Base-by-base conservation (phyloP, 2,797 vertebrate species). In the Bryconaethiops microstoma region DNA sequence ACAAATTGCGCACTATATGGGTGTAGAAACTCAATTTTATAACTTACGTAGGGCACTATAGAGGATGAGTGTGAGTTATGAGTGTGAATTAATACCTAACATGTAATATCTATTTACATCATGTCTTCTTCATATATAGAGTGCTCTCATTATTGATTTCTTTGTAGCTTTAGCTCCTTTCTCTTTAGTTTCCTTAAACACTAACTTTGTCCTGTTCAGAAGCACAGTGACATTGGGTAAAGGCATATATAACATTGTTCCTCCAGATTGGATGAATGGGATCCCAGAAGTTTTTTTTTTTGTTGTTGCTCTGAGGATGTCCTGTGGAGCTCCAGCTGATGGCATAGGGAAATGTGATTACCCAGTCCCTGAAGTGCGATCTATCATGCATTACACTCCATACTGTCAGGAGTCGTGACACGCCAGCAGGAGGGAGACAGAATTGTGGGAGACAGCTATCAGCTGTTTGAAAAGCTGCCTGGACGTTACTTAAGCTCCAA, bases 321-420 rank as follows among this genome's bases (percentile, higher is more conserved):
- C 93, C 93, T 90, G 92, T 90, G 88, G 92, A 90, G 93, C 89
- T 83, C 91, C 92, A 92, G 92, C 92, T 94, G 93, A 94, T 93
- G 92, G 92, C 92, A 92, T 62, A 83, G 90, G 90, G 92, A 93
- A 94, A 95, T 94, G 93, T 93, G 93, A 95, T 94, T 95, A 95
- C 92, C 89, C 91, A 90, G 91, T 94, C 93, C 94, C 94, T 88
- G 91, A 94, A 93, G 94, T 93, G 92, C 92, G 91, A 95, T 95
- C 94, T 94, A 94, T 95, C 94, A 95, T 93, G 94, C 94, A 94
- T 94, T 94, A 94, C 93, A 92, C 91, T 95, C 93, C 88, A 89
- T 90, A 91, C 93, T 94, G 93, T 94, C 94, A 95, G 93, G 91
- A 93, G 91, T 91, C 91, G 91, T 92, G 92, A 92, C 92, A 89